Conservation (phyloP, 2,888 invertebrate genomes). For the Clusia tigrina region DNA sequence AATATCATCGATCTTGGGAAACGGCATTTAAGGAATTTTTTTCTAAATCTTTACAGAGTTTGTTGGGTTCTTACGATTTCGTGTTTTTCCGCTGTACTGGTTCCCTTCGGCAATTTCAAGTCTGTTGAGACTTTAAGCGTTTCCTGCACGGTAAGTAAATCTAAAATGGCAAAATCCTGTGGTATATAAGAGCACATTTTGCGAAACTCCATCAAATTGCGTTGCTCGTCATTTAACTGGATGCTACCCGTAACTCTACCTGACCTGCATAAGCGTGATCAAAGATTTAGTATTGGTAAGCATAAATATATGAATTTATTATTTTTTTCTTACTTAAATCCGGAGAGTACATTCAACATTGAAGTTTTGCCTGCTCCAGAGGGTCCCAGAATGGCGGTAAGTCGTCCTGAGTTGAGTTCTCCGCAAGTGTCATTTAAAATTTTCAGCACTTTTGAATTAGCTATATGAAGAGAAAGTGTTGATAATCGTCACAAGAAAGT, state of each 20-base stretch:
- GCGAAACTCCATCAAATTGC: conserved; percentile 73
- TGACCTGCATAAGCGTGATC: conserved; percentile 41
- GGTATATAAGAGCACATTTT: conserved; percentile 78
- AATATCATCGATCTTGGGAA: conserved; percentile 78
- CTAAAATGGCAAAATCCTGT: conserved; percentile 83
- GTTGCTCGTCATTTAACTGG: conserved; percentile 72
- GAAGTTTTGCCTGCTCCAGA: conserved; percentile 82
- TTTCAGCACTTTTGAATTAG: conserved; percentile 5
- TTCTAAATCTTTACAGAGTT: neutral
- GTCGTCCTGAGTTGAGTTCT: conserved; percentile 69
- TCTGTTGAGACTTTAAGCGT: conserved; percentile 84
- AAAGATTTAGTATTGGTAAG: too few species aligned
- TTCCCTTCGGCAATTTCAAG: conserved; percentile 77
- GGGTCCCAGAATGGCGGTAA: conserved; percentile 74
- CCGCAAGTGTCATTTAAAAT: conserved; percentile 70
- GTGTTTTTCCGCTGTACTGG: conserved; percentile 70
- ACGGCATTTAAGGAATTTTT: conserved; percentile 33
- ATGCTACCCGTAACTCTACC: conserved; percentile 71
- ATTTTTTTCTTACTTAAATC: conserved; percentile 69
- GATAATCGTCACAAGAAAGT: too few species aligned
- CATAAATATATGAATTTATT: neutral
- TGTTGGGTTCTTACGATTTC: conserved; percentile 68
- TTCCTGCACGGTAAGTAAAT: conserved; percentile 83
- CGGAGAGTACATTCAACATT: conserved; percentile 77
- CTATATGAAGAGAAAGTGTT: neutral